Conservation (phyloP, 2,888 invertebrate genomes). For the Meloe dianella region DNA sequence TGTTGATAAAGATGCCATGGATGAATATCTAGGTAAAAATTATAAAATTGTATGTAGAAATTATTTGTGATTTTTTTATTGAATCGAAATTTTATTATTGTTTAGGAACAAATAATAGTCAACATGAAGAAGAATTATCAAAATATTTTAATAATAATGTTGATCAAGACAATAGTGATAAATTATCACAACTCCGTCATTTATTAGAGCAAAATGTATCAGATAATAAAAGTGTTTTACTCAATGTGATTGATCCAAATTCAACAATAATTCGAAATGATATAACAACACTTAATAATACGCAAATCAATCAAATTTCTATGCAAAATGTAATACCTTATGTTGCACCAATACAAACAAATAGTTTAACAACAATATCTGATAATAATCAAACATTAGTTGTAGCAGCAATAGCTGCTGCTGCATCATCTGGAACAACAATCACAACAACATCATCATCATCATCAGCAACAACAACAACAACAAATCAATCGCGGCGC, state of each 20-base stretch:
- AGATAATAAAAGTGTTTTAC: conserved; percentile 39
- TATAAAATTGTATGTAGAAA: background rate
- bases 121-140: conserved; percentile 83
- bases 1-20: conserved; percentile 80
- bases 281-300: conserved; percentile 17
- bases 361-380: background rate
- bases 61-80: background rate
- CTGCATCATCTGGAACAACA: conserved; percentile 16
- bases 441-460: background rate
- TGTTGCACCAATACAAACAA: conserved; percentile 18
- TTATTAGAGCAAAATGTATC: conserved; percentile 63
- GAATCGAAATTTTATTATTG: conserved; percentile 6
- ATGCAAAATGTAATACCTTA: conserved; percentile 17
- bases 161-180: conserved; percentile 56
- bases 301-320: conserved; percentile 25
- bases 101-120: conserved; percentile 71
- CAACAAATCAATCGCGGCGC: conserved; percentile 46
- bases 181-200: conserved; percentile 76
- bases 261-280: conserved; percentile 15
- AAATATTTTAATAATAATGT: conserved; percentile 76
- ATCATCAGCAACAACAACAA: background rate
- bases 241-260: conserved; percentile 20
- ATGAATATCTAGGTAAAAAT: conserved; percentile 73
- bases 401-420: conserved; percentile 20
- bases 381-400: conserved; percentile 20